These are phyloP conservation scores for Chrysolina oricalcia DNA, from an alignment of 2,888 invertebrate genomes.

Conservation along the genomic window DNA sequence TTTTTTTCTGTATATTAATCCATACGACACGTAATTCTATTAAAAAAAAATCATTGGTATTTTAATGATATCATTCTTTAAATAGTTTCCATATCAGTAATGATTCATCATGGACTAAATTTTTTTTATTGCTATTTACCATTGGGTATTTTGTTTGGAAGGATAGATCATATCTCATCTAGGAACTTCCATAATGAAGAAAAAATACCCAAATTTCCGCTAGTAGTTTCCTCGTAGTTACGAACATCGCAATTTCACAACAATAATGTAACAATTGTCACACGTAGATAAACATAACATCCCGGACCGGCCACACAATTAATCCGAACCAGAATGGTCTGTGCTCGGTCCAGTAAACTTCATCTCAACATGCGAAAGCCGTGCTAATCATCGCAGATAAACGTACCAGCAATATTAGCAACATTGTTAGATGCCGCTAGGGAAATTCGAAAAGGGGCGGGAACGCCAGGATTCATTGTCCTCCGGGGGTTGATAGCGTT, in stretches of 20 bases:
- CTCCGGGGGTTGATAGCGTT: slow-evolving; percentile 16
- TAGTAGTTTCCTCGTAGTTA: too few species aligned
- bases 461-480: slow-evolving; percentile 32
- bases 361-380: slow-evolving; percentile 21
- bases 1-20: too few species aligned
- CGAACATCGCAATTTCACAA: not conserved
- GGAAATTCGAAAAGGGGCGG: slow-evolving; percentile 53
- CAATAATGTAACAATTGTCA: slow-evolving; percentile 1
- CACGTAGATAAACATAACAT: not conserved
- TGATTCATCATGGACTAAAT: too few species aligned
- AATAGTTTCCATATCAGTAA: too few species aligned
- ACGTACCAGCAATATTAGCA: slow-evolving; percentile 42
- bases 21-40: too few species aligned
- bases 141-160: too few species aligned
- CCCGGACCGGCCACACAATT: not conserved
- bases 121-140: too few species aligned
- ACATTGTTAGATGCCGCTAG: slow-evolving; percentile 57
- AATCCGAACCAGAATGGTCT: not conserved
- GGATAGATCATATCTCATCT: too few species aligned
- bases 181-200: too few species aligned
- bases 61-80: too few species aligned
- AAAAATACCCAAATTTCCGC: too few species aligned
- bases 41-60: too few species aligned
- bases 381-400: slow-evolving; percentile 55
- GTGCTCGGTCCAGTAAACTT: not conserved